phyloP scores from a whole-genome alignment of 2,888 invertebrate genomes.

The Allacma fusca region DNA sequence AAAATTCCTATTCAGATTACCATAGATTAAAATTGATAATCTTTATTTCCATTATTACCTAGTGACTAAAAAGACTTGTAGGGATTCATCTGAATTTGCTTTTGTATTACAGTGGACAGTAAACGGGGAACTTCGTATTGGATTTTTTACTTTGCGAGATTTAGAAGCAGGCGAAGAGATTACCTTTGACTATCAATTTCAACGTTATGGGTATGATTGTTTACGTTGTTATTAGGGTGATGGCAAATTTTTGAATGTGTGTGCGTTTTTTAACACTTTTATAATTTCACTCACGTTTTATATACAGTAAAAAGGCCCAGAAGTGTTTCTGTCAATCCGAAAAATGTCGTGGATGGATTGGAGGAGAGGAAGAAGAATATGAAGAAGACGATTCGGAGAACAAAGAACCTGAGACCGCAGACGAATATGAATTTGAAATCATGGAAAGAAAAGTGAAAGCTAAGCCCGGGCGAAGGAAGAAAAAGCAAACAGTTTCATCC shows the following conservation, averaged over 20 bases:
- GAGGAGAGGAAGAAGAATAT: conserved; percentile 80
- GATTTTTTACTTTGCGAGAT: conserved; percentile 90
- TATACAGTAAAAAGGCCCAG: conserved; percentile 87
- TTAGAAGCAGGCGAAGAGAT: conserved; percentile 91
- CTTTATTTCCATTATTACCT: too few relatives aligned
- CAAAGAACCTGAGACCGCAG: conserved; percentile 60
- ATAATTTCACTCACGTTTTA: not conserved
- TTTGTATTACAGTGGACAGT: conserved; percentile 77
- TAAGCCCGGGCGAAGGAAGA: conserved; percentile 59
- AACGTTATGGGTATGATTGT: conserved; percentile 97
- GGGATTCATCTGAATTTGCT: conserved; percentile 40
- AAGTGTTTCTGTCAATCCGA: conserved; percentile 91
- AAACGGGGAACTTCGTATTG: conserved; percentile 90
- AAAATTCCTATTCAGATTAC: too few relatives aligned
- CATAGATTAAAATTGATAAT: too few relatives aligned
- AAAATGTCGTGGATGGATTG: conserved; percentile 94
- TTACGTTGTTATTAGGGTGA: too few relatives aligned
- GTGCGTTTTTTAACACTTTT: not conserved
- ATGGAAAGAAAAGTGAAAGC: conserved; percentile 52
- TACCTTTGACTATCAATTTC: conserved; percentile 98
- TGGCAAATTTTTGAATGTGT: conserved; percentile 63
- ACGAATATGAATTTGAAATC: conserved; percentile 65
- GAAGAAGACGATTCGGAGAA: conserved; percentile 65
- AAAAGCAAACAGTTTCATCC: not conserved
- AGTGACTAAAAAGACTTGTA: too few relatives aligned